A percentile compares a stretch with the other conserved stretches of the same genome.
Conservation (phyloP, 2,113 vertebrate species). For the Nothobranchius kuhntae region DNA sequence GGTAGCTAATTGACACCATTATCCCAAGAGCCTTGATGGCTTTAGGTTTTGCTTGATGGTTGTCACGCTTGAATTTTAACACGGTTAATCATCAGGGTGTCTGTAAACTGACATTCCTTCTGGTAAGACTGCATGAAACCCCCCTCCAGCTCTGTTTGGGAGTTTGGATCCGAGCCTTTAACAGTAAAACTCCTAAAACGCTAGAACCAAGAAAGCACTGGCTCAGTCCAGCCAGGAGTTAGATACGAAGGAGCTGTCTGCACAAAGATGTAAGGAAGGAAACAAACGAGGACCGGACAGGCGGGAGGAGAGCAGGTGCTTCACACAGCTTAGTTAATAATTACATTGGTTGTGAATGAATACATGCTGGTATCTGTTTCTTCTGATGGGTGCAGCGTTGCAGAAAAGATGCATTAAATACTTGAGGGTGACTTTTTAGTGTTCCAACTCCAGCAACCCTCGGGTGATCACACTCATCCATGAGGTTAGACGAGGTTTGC, state of each 20-base stretch:
- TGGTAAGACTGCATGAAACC: slow-evolving; percentile 22
- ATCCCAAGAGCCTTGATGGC: neutral
- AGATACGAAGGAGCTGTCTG: slow-evolving; percentile 21
- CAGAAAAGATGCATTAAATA: neutral
- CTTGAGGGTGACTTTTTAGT: slow-evolving; percentile 9
- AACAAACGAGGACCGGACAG: slow-evolving; percentile 8
- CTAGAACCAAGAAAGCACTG: slow-evolving; percentile 19
- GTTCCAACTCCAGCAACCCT: slow-evolving; percentile 6
- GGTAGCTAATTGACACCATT: too few relatives aligned
- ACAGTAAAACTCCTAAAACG: slow-evolving; percentile 49
- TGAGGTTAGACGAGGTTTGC: slow-evolving; percentile 20
- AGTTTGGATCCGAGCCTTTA: slow-evolving; percentile 44
- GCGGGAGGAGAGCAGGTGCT: slow-evolving; percentile 5
- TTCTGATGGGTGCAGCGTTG: neutral
- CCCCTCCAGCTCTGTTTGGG: slow-evolving; percentile 35
- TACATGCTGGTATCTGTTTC: neutral
- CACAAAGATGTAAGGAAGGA: slow-evolving; percentile 13
- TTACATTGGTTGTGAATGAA: slow-evolving; percentile 17
- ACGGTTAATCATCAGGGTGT: neutral
- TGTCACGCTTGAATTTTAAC: slow-evolving; percentile 2
- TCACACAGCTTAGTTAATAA: neutral
- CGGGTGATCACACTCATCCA: slow-evolving; percentile 10
- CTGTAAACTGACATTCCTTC: slow-evolving; percentile 26
- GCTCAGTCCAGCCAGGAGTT: slow-evolving; percentile 10
- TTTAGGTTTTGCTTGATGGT: neutral